Conservation (phyloP, 2,797 vertebrate species). For the Alcedo quadribrachys region DNA sequence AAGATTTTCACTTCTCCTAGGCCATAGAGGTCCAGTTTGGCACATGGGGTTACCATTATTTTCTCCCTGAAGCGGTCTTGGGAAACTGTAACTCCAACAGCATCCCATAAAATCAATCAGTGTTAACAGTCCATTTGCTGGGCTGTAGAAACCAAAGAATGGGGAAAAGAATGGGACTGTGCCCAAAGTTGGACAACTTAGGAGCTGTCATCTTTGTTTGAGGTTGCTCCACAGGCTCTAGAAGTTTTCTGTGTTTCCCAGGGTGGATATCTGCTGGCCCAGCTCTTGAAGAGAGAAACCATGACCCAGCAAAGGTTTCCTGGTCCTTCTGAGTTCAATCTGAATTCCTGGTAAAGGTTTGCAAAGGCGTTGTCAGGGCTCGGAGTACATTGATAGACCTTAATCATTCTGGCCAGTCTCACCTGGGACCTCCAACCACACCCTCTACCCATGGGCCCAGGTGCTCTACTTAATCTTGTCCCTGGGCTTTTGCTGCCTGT, state of each 20-base stretch:
- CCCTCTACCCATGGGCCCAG: neutral
- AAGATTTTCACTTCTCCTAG: neutral
- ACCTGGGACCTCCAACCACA: neutral
- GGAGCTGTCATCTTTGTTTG: neutral
- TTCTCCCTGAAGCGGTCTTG: neutral
- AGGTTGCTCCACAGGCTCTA: neutral
- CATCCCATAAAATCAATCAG: neutral
- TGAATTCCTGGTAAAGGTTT: neutral
- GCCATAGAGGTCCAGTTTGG: neutral
- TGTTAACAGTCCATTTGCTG: neutral
- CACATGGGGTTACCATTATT: neutral
- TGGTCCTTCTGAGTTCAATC: neutral
- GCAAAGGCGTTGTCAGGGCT: neutral
- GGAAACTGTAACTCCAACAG: neutral
- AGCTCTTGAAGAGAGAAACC: neutral
- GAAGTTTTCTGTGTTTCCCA: neutral
- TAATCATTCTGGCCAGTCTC: neutral
- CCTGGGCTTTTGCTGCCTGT: neutral
- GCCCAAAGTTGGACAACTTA: neutral
- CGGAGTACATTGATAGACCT: neutral
- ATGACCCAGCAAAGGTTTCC: neutral
- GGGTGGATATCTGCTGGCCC: neutral
- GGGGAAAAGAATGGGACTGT: neutral
- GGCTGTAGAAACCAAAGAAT: neutral
- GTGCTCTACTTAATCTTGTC: neutral